Base-by-base conservation (phyloP, 2,113 vertebrate species). In the Corythornis vintsioides region DNA sequence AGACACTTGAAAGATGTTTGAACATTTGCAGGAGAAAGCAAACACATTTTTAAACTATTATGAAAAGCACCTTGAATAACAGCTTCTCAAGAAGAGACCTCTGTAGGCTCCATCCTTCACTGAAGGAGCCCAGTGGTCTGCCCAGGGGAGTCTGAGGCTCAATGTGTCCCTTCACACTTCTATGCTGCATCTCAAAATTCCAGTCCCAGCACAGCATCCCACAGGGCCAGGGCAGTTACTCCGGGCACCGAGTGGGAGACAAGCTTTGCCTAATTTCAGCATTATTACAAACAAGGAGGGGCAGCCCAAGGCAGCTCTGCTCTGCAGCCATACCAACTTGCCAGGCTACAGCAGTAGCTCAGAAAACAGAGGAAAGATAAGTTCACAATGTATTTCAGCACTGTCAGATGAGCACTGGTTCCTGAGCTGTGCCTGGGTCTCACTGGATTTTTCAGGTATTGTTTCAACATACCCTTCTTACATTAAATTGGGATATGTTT, bases 131-230 rank as follows among this genome's bases (percentile, higher is more conserved):
- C 9, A 4, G 86, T 6, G 20, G 52, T 90, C 69, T 89, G 90
- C 84, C 70, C 24, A 63, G 61, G 64, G 91, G 77, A 35, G 79
- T 93, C 95, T 95, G 95, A 97, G 95, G 89, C 92, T 96, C 91
- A 31, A 84, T 31, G 43, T 50, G 40, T 94, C 95, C 94, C 89
- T 97, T 81, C 89, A 85, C 50, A 43, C 91, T 97, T 97, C 65
- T 88, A 87, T 96, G 86, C 93, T 92, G 90, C 91, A 90, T 88
- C 95, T 96, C 93, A 60, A 95, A 97, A 96, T 97, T 92, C 84
- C 45, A 33, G 65, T 94, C 94, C 31, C 10, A 29, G 79, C 59
- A 35, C 85, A 43, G 76, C 53, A 15, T 90, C 94, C 95, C 73
- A 5, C 59, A 15, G 94, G 69, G 29, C 87, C 7, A 11, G 96